Evolutionary conservation across 1,140 invertebrate species (phyloP).

Genomic region (Hycleus cichorii): DNA sequence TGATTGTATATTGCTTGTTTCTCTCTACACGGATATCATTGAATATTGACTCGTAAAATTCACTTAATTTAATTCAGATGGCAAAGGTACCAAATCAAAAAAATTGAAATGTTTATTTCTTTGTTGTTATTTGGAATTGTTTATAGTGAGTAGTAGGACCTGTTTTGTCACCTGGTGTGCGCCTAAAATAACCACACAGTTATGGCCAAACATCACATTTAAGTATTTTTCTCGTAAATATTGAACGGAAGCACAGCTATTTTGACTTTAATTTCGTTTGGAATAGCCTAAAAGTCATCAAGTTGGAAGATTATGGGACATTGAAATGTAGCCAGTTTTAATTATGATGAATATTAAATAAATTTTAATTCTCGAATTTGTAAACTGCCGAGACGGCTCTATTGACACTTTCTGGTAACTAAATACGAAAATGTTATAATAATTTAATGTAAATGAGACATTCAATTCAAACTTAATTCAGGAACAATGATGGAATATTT

Average conservation of each 20-base stretch:
- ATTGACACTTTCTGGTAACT: not conserved
- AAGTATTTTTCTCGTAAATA: constrained; percentile 31
- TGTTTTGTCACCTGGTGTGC: constrained; percentile 34
- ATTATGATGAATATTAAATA: constrained; percentile 17
- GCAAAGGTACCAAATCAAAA: no score
- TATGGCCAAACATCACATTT: constrained; percentile 20
- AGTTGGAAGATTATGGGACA: constrained; percentile 25
- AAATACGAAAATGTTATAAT: not conserved
- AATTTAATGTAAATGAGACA: not conserved
- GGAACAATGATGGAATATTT: constrained; percentile 15
- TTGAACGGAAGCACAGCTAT: constrained; percentile 25
- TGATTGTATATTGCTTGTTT: no score
- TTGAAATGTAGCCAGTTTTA: constrained; percentile 5
- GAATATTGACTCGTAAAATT: no score
- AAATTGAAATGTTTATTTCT: no score
- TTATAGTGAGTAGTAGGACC: constrained; percentile 29
- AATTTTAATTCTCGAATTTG: constrained; percentile 1
- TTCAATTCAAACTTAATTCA: not conserved
- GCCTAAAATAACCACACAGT: constrained; percentile 15
- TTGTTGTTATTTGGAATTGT: constrained; percentile 8
- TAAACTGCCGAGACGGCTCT: no score
- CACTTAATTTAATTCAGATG: no score
- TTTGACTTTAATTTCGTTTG: constrained; percentile 26
- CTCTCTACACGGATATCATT: no score
- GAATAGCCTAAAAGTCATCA: constrained; percentile 25